Conservation (phyloP, 2,888 invertebrate genomes). For the Hartigia nigra region DNA sequence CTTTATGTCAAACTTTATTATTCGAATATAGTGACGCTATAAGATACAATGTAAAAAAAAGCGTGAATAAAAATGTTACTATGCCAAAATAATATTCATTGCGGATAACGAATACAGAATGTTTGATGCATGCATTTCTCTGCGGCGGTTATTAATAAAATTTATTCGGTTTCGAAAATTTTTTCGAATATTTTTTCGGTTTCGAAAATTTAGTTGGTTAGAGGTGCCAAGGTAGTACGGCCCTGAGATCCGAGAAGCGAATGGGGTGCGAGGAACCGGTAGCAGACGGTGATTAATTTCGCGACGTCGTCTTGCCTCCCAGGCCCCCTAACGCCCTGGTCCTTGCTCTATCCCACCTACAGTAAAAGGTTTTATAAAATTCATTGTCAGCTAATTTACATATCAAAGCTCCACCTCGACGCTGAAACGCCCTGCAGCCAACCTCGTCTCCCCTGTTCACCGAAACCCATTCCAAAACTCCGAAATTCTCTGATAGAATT, state of each 20-base stretch:
- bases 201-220: not conserved
- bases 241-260: slow-evolving; percentile 21
- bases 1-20: not conserved
- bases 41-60: no score
- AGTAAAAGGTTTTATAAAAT: slow-evolving; percentile 65
- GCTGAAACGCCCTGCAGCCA: slow-evolving; percentile 12
- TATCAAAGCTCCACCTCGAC: slow-evolving; percentile 52
- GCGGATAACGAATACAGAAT: no score
- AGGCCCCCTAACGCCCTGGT: slow-evolving; percentile 17
- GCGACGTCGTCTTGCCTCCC: slow-evolving; percentile 60
- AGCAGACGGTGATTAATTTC: slow-evolving; percentile 63
- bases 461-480: not conserved
- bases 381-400: slow-evolving; percentile 64
- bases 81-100: no score
- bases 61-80: no score
- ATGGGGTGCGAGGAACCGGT: slow-evolving; percentile 42
- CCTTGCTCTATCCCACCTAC: slow-evolving; percentile 39
- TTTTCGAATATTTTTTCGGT: no score
- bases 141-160: no score
- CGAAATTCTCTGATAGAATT: slow-evolving; percentile 26
- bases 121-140: not conserved
- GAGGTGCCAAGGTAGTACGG: not conserved
- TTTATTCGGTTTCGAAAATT: no score
- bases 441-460: slow-evolving; percentile 4
- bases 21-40: not conserved